Evolutionary conservation across 2,888 invertebrate genomes (phyloP).

Genomic region (Lissocephala sabroskyi): DNA sequence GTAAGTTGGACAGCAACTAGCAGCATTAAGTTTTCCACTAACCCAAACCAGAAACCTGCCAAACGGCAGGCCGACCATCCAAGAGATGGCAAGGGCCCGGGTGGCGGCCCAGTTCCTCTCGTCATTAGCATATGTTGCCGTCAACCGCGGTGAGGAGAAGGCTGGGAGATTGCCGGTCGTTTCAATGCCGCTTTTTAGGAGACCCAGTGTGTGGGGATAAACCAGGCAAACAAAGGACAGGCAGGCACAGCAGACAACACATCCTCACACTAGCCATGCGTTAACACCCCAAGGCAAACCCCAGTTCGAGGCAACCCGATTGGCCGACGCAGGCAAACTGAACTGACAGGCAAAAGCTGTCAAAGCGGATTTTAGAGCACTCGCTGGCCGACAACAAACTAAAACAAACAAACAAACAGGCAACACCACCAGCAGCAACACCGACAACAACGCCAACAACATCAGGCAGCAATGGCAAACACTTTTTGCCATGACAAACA

Average conservation of each 20-base stretch:
- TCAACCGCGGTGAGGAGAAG: no score
- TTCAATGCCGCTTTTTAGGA: no score
- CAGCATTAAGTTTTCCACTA: conserved; percentile 8
- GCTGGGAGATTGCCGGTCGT: no score
- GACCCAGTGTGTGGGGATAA: conserved; percentile 3
- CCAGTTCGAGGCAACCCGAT: conserved; percentile 12
- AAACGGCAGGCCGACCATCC: no score
- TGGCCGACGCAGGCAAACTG: conserved; percentile 21
- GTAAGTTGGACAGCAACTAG: conserved; percentile 42
- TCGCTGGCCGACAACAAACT: conserved; percentile 52
- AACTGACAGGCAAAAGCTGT: conserved; percentile 54
- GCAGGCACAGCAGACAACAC: conserved; percentile 13
- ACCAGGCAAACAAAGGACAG: conserved; percentile 26
- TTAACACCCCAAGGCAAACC: background rate
- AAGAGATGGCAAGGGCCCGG: no score
- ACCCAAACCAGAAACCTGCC: background rate
- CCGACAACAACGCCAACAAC: conserved; percentile 11
- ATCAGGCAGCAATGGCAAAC: conserved; percentile 17
- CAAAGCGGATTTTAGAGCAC: conserved; percentile 60
- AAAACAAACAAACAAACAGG: conserved; percentile 31
- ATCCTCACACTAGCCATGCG: background rate
- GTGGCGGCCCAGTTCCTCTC: conserved; percentile 6
- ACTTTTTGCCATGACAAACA: conserved; percentile 37
- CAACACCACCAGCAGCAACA: background rate
- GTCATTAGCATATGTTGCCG: conserved; percentile 61